Base-by-base conservation (phyloP, 1,140 invertebrate species). In the Drosophila yakuba region DNA sequence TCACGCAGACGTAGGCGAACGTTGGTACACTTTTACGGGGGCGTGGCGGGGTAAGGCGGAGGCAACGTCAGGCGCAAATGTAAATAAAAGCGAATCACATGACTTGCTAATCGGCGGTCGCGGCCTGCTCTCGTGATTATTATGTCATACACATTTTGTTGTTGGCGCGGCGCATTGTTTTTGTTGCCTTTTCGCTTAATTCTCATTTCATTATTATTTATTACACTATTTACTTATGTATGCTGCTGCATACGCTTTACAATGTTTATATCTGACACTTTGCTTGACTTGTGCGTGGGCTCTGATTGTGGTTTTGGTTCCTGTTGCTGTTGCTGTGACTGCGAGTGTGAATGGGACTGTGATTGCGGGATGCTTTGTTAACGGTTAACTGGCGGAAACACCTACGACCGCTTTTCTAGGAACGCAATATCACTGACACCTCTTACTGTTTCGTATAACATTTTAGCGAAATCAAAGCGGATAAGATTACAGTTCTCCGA, bases 11-110 rank as follows among this genome's bases (percentile, higher is more conserved):
- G 36, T 38, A n/a, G 61, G 44, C 41, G 10, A n/a, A 20, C 57
- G 23, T 3, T 17, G 12, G 32, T 45, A 20, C 32, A 8, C 32
- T 7, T n/a, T 17, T 15, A 28, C 23, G 17, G 54, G 54, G 20
- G 45, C 15, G 36, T 50, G 51, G 45, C 1, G 64, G 35, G 20
- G 47, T 25, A 23, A 32, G 57, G 60, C 56, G 59, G 66, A 58
- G 55, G 74, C 68, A 56, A 73, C 63, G 80, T 80, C 63, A 81
- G 83, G 84, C 85, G 76, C 71, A 86, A 91, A 84, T 91, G 90
- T 91, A 91, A 91, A 91, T 91, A 90, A 91, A 91, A 91, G 76
- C 90, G 83, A 91, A 91, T 91, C 90, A 91, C 90, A 91, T 91
- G 90, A 91, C 90, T 91, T 91, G 90, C 90, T 91, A 91, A 91